Base-by-base conservation (phyloP, 1,140 invertebrate species). In the Pogonognathellus flavescens region DNA sequence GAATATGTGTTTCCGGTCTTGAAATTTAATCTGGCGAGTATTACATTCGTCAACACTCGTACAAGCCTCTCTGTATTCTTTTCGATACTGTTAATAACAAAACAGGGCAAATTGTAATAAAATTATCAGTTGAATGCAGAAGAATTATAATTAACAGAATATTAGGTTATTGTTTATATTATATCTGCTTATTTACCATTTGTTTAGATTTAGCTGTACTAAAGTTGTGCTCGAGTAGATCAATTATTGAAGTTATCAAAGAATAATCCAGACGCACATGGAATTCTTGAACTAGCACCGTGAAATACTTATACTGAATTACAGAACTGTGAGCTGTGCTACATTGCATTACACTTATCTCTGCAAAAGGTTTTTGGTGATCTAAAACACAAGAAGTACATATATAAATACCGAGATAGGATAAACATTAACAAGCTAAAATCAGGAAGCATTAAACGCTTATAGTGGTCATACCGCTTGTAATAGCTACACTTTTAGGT, bases 221-320 rank as follows among this genome's bases (percentile, higher is more conserved):
- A 20, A 49, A 16, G 59, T 59, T 85, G 22, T 70, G 60, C 59
- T 60, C 72, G 31, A 98, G 95, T 88, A 99, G 92, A 8, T 93
- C 93, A 82, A 96, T 92, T 18, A 99, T 90, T 7, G 95, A 95
- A 90, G 95, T 98, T 16, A 99, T 93, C 88, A 99, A 97, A 9
- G 95, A 94, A 89, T 98, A 94, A 90, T 99, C 98, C 0, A 99
- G 94, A 91, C 98, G 98, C 1, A 99, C 92, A 89, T 97, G 95
- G 91, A 99, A 99, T 91, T 99, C 98, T 92, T 99, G 98, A 62
- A 99, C 94, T 6, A 98, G 92, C 55, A 98, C 93, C 91, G 96
- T 97, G 89, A 96, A 97, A 90, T 99, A 99, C 90, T 98, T 98
- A 90, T 96, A 98, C 90, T 99, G 97, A 53, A 94, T 93, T 5